phyloP scores from a whole-genome alignment of 2,797 vertebrate genomes.

The Enteromius viviparus region DNA sequence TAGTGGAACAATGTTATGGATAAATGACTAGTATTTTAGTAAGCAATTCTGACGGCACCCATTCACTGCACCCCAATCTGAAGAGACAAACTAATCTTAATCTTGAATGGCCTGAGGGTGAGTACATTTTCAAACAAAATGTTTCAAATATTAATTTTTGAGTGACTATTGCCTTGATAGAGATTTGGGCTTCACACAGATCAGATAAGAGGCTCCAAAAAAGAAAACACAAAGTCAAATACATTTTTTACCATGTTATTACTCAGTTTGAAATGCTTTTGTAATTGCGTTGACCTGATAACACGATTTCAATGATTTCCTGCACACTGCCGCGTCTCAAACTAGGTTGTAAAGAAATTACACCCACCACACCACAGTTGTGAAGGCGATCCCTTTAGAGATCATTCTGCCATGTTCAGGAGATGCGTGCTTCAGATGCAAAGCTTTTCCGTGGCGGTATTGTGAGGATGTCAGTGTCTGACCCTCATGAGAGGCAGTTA shows the following conservation, averaged over 20 bases:
- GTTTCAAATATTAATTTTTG: neutral
- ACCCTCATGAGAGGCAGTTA: constrained; percentile 8
- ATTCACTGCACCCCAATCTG: neutral
- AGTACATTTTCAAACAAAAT: neutral
- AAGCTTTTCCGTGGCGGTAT: neutral
- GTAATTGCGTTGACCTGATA: constrained; percentile 67
- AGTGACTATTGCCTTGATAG: neutral
- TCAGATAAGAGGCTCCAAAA: constrained; percentile 68
- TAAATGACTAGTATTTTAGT: neutral
- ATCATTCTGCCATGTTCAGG: neutral
- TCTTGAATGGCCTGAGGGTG: neutral
- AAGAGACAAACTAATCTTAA: neutral
- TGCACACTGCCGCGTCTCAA: constrained; percentile 24
- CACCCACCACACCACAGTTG: neutral
- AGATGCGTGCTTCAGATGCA: constrained; percentile 15
- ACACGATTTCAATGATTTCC: constrained; percentile 60
- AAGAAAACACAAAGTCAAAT: constrained; percentile 63
- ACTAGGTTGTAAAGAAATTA: constrained; percentile 31
- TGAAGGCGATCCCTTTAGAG: constrained; percentile 2
- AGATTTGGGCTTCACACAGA: constrained; percentile 62
- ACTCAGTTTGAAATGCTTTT: constrained; percentile 60
- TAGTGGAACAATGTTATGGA: neutral
- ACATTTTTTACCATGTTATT: constrained; percentile 51
- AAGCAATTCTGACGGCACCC: neutral
- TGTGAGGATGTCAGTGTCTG: constrained; percentile 2